These are phyloP conservation scores for Abrostola tripartita DNA, from an alignment of 2,888 invertebrate species.

Conservation along the genomic window DNA sequence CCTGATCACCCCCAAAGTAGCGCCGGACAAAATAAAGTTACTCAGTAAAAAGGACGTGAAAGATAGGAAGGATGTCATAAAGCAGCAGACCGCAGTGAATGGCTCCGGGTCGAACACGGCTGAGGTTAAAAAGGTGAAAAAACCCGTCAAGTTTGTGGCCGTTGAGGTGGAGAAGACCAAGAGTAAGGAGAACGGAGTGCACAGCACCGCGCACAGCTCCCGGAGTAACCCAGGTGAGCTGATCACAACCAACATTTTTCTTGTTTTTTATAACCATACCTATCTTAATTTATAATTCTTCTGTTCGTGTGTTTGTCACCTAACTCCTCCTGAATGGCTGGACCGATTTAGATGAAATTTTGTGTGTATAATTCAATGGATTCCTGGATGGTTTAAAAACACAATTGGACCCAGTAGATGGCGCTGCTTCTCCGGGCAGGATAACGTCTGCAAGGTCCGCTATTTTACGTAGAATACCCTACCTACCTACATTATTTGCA, in stretches of 20 bases:
- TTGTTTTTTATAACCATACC: neutral
- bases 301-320: no score
- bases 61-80: conserved; percentile 78
- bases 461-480: no score
- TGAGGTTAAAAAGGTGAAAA: conserved; percentile 78
- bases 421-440: no score
- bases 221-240: conserved; percentile 73
- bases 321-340: no score
- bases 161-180: conserved; percentile 72
- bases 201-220: conserved; percentile 65
- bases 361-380: no score
- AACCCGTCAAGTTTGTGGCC: conserved; percentile 70
- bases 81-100: conserved; percentile 77
- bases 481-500: no score
- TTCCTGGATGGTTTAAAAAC: no score
- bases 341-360: no score
- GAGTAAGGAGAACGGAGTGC: conserved; percentile 76
- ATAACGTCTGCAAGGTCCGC: no score
- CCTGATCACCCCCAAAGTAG: conserved; percentile 72
- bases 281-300: no score
- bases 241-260: conserved; percentile 16
- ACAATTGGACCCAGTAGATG: no score
- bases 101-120: conserved; percentile 64
- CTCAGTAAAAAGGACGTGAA: conserved; percentile 80
- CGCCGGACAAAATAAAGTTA: conserved; percentile 81